Evolutionary conservation across 2,888 invertebrate genomes (phyloP).

Genomic region (Chydorus sphaericus): DNA sequence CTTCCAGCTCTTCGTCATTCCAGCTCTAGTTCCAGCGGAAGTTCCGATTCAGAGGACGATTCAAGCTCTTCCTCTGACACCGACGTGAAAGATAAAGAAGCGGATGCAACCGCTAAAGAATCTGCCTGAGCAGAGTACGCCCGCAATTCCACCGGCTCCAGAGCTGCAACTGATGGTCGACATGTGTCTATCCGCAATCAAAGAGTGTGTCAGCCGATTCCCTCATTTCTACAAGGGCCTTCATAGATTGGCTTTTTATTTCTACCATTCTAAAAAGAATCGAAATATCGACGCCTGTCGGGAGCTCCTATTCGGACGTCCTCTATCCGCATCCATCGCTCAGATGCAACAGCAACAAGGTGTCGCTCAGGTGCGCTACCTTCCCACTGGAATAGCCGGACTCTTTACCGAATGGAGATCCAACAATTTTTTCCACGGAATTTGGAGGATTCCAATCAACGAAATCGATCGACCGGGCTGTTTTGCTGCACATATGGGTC

Average conservation of each 20-base stretch:
- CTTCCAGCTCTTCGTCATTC: not conserved
- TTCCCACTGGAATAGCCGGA: conserved; percentile 41
- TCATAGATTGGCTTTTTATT: conserved; percentile 72
- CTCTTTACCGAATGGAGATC: conserved; percentile 62
- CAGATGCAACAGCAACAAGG: conserved; percentile 31
- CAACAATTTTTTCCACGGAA: conserved; percentile 40
- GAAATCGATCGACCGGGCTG: conserved; percentile 88
- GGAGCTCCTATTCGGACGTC: conserved; percentile 48
- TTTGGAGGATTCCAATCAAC: conserved; percentile 77
- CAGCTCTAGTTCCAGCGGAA: not conserved
- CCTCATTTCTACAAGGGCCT: conserved; percentile 86
- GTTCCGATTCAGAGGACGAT: conserved; percentile 1
- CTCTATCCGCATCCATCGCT: conserved; percentile 26
- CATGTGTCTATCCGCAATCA: conserved; percentile 58
- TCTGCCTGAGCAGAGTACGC: not conserved
- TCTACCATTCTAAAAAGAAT: conserved; percentile 52
- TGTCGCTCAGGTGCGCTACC: not conserved
- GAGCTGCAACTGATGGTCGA: conserved; percentile 31
- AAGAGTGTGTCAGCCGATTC: conserved; percentile 69
- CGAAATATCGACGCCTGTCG: conserved; percentile 48
- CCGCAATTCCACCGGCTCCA: not conserved
- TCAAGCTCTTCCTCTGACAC: not conserved
- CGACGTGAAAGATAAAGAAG: conserved; percentile 7
- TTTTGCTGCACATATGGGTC: conserved; percentile 78
- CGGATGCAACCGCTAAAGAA: not conserved